Conservation (phyloP, 2,113 vertebrate genomes). For the Egretta garzetta region DNA sequence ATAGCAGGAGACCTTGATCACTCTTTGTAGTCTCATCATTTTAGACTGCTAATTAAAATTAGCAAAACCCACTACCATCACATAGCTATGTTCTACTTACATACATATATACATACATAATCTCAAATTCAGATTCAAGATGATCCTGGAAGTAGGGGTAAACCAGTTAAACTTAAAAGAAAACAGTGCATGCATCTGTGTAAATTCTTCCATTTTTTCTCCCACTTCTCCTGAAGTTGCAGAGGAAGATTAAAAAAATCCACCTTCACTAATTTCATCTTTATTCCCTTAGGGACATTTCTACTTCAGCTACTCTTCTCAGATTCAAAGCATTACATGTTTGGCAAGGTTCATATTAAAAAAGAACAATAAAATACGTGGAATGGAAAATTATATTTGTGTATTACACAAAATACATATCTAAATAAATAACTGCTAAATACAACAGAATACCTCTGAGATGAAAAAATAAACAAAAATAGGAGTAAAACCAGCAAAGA, state of each 20-base stretch:
- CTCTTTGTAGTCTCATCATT: neutral
- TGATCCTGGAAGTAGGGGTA: neutral
- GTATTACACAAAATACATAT: neutral
- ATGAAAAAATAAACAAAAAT: neutral
- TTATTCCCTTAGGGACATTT: neutral
- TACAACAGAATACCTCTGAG: neutral
- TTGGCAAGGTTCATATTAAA: neutral
- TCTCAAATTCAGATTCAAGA: neutral
- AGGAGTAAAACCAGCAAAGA: neutral
- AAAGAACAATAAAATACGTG: neutral
- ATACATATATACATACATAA: neutral
- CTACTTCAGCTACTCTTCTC: neutral
- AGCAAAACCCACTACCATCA: neutral
- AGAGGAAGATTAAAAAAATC: neutral
- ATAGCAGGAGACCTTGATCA: neutral
- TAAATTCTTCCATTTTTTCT: neutral
- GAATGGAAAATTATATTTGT: neutral
- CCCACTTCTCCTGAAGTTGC: neutral
- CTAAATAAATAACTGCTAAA: neutral
- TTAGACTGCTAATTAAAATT: conserved; percentile 40
- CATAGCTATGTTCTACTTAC: neutral
- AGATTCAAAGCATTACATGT: neutral
- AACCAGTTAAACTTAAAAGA: neutral
- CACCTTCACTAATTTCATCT: neutral
- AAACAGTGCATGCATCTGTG: neutral